Base-by-base conservation (phyloP, 2,113 vertebrate species). In the Lophius piscatorius region DNA sequence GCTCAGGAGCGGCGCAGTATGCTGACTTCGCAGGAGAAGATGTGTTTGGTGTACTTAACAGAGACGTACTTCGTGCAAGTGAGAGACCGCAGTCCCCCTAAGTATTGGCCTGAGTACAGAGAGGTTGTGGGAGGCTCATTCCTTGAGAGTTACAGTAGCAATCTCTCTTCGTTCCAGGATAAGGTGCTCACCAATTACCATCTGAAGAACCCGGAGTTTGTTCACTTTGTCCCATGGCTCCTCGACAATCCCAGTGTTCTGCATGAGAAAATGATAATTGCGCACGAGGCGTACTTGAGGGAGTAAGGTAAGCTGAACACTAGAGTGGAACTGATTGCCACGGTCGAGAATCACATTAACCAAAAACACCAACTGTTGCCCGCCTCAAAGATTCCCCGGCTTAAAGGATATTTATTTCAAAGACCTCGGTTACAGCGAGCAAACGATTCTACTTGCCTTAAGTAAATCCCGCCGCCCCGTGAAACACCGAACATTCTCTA, bases 21-120 rank as follows among this genome's bases (percentile, higher is more conserved):
- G 12, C 8, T 68, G 0, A 68, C 55, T 0, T 28, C 65, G 0
- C 9, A 3, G 1, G 65, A 68, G 4, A 68, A 60, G 12, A 4
- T 49, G 9, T 49, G 52, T 24, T n/a, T 67, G 3, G 52, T 67
- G 26, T 58, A 67, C n/a, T 54, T 67, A 3, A 67, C 63, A 0
- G 54, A 67, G 45, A 23, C 16, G 10, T 49, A 67, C 21, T 67
- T 67, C 12, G 0, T 49, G 1, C 9, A 14, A 0, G 45, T 58
- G 11, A 50, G 8, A 12, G 45, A 67, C 45, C 54, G 63, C 7
- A 42, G 28, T 5, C 23, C 26, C 1, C 44, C 35, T 0, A 21
- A 23, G 6, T 2, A 56, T 46, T 68, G 64, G 55, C 6, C 17
- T 0, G 20, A 9, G 5, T 68, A 68, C 38, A 42, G 45, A 3